phyloP scores from a whole-genome alignment of 1,140 invertebrate genomes.

The Zophobas atratus region DNA sequence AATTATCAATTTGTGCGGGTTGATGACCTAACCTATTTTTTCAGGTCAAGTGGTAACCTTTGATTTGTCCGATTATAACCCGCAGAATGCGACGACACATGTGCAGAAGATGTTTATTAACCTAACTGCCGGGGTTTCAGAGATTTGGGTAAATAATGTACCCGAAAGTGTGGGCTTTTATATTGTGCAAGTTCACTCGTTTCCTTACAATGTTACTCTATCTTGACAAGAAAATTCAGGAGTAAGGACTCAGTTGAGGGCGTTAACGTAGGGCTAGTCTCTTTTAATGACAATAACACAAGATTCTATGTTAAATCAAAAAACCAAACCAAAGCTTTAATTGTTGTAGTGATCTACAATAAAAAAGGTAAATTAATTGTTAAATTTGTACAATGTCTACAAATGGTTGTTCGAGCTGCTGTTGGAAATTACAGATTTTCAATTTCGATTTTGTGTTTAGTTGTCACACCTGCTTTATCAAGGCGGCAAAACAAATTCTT shows the following conservation, averaged over 20 bases:
- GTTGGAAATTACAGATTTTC: neutral
- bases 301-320: conserved; percentile 68
- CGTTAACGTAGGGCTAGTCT: conserved; percentile 77
- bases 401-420: neutral
- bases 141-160: conserved; percentile 70
- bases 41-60: conserved; percentile 18
- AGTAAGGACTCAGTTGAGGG: conserved; percentile 67
- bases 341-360: conserved; percentile 73
- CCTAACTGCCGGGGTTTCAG: conserved; percentile 50
- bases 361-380: conserved; percentile 68
- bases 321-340: conserved; percentile 59
- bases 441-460: neutral
- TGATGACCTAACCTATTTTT: conserved; percentile 16
- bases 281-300: conserved; percentile 56
- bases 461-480: too few relatives aligned
- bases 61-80: conserved; percentile 49
- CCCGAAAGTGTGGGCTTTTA: conserved; percentile 72
- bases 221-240: conserved; percentile 65
- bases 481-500: too few relatives aligned
- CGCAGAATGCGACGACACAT: neutral
- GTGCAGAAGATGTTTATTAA: conserved; percentile 30
- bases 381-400: neutral
- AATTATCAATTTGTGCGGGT: neutral
- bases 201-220: conserved; percentile 74
- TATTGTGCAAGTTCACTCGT: conserved; percentile 78